These are phyloP conservation scores for Dendronephthya gigantea DNA, from an alignment of 64 coral and sea anemone genomes.

Conservation along the genomic window DNA sequence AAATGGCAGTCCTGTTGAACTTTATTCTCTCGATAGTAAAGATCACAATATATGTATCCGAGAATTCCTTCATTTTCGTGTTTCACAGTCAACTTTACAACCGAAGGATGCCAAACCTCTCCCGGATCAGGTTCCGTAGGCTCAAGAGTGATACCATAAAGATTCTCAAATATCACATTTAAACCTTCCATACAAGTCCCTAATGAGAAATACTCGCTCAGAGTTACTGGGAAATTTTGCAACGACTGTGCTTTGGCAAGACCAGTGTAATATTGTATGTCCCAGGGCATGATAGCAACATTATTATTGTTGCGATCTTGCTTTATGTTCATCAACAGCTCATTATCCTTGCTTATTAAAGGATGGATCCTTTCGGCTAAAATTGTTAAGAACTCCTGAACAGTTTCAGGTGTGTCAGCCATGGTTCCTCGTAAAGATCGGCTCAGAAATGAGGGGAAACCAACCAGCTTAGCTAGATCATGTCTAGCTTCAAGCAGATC, in stretches of 20 bases:
- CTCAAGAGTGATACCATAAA: conserved; percentile 67
- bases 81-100: conserved; percentile 74
- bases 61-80: conserved; percentile 78
- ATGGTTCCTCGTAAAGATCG: conserved; percentile 78
- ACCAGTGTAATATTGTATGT: conserved; percentile 73
- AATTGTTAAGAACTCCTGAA: conserved; percentile 52
- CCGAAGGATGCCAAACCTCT: conserved; percentile 74
- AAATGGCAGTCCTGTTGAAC: conserved; percentile 91
- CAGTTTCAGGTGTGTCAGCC: conserved; percentile 80
- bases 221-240: conserved; percentile 44
- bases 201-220: conserved; percentile 80
- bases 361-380: conserved; percentile 56
- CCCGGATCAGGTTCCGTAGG: conserved; percentile 59
- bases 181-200: conserved; percentile 93
- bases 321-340: conserved; percentile 65
- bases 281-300: conserved; percentile 71
- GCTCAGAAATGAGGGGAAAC: conserved; percentile 61
- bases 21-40: conserved; percentile 69
- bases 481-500: conserved; percentile 44
- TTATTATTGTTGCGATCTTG: conserved; percentile 1
- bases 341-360: conserved; percentile 54
- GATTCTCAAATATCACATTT: conserved; percentile 55
- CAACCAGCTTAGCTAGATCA: conserved; percentile 68
- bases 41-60: conserved; percentile 95
- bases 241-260: conserved; percentile 60